Evolutionary conservation across 2,113 vertebrate species (phyloP), one percentile per base, ranked within the genome.

Genomic region (Sylvia atricapilla): DNA sequence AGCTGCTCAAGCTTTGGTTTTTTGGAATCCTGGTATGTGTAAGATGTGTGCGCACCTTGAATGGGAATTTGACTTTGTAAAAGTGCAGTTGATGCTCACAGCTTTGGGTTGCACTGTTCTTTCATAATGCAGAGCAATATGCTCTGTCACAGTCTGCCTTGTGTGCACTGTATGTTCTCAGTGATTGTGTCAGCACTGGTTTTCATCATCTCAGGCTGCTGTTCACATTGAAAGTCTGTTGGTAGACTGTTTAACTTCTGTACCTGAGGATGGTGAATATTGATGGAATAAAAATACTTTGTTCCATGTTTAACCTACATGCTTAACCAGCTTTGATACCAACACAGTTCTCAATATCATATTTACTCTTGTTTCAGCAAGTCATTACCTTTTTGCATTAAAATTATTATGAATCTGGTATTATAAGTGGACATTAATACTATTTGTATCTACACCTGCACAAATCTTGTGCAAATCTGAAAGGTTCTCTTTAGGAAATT

Each of bases 81-180:
- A 78, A 66, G 66, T 62, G 30, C 11, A 20, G 33, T 60, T 83
- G 66, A 21, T 73, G 28, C 43, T 82, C 4, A 0, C 23, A 66
- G 55, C 3, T 24, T 78, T 83, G 79, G 43, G 72, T 90, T 75
- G 77, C 33, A 2, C 63, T 52, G 22, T 46, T n/a, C 30, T 86
- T 69, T 91, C 31, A 52, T 60, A 78, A n/a, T n/a, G 13, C 68
- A 46, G 33, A 66, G 35, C 76, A 86, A 12, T 6, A 18, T 43
- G 55, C 62, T 76, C 33, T 44, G n/a, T 69, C 17, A 22, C 31
- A 43, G 5, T n/a, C 39, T 59, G 28, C 62, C 37, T 47, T 70
- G 62, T 0, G 0, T 0, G 1, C 17, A 2, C 53, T 70, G 2
- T 77, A 2, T 66, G 43, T 69, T 92, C 81, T 86, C 70, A 44